A percentile compares a stretch with the other conserved stretches of the same genome.
Conservation (phyloP, 2,888 invertebrate genomes). For the Auanema freiburgensis region DNA sequence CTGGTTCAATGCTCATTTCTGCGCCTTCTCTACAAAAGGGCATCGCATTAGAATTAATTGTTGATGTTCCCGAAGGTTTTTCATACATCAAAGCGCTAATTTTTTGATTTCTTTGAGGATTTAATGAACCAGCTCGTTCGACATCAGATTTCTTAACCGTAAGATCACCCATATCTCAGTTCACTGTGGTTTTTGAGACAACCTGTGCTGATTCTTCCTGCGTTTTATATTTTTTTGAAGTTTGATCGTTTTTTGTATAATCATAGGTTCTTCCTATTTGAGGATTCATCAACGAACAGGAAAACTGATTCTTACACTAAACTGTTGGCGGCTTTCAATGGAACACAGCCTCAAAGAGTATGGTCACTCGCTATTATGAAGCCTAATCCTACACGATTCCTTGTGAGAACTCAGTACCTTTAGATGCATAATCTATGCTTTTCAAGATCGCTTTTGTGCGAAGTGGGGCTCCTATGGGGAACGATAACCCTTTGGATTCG, state of each 20-base stretch:
- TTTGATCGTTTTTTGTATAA: conserved; percentile 37
- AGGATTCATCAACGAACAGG: conserved; percentile 29
- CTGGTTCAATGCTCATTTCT: conserved; percentile 68
- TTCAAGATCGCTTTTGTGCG: conserved; percentile 55
- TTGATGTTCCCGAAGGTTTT: conserved; percentile 66
- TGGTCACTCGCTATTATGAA: conserved; percentile 47
- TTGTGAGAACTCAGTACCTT: conserved; percentile 27
- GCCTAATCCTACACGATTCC: conserved; percentile 43
- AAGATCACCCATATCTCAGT: conserved; percentile 66
- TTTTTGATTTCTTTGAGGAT: too few species aligned
- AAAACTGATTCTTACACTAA: conserved; percentile 37
- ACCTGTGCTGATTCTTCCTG: conserved; percentile 68
- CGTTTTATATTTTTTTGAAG: conserved; percentile 70
- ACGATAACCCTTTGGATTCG: conserved; percentile 63
- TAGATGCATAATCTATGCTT: conserved; percentile 1
- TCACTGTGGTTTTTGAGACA: conserved; percentile 70
- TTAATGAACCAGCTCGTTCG: conserved; percentile 57
- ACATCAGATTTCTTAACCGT: conserved; percentile 24
- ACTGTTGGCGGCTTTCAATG: conserved; percentile 57
- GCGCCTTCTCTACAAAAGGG: conserved; percentile 68
- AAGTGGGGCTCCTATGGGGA: conserved; percentile 42
- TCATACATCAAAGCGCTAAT: too few species aligned
- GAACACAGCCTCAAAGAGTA: conserved; percentile 46
- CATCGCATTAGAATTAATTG: conserved; percentile 68
- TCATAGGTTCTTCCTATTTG: not conserved